Evolutionary conservation across 2,113 vertebrate species (phyloP).

Genomic region (Rhea americana): DNA sequence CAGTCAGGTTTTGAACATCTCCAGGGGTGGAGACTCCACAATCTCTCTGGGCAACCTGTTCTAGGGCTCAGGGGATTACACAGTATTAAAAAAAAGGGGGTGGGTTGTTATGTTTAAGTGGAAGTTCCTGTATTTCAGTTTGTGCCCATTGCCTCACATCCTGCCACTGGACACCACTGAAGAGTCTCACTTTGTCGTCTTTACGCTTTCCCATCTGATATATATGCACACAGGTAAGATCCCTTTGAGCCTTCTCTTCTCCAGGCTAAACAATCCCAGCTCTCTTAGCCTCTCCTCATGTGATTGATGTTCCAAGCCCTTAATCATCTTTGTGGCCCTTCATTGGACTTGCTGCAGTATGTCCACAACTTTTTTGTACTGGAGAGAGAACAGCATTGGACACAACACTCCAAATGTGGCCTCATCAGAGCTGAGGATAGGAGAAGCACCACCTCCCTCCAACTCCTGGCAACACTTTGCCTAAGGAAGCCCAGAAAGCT

Average conservation of each 20-base stretch:
- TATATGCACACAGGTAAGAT: neutral
- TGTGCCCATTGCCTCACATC: neutral
- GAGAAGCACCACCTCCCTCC: neutral
- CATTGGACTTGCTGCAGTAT: neutral
- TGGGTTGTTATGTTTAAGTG: neutral
- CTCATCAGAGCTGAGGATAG: neutral
- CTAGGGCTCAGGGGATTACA: neutral
- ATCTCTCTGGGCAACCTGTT: neutral
- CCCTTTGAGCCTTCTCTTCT: neutral
- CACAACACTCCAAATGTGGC: neutral
- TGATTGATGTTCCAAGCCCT: neutral
- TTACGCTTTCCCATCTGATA: neutral
- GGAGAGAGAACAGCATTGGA: neutral
- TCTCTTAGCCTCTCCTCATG: neutral
- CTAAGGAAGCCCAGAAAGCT: neutral
- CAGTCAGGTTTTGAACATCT: neutral
- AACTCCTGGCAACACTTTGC: neutral
- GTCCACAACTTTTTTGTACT: neutral
- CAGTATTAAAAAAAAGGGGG: too few species aligned
- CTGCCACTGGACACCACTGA: neutral
- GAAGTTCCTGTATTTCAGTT: neutral
- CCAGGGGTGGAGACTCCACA: neutral
- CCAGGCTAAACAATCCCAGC: neutral
- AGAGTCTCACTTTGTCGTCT: neutral
- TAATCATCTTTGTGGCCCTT: neutral